Base-by-base conservation (phyloP, 1,140 invertebrate genomes). In the Macrosteles quadrilineatus region DNA sequence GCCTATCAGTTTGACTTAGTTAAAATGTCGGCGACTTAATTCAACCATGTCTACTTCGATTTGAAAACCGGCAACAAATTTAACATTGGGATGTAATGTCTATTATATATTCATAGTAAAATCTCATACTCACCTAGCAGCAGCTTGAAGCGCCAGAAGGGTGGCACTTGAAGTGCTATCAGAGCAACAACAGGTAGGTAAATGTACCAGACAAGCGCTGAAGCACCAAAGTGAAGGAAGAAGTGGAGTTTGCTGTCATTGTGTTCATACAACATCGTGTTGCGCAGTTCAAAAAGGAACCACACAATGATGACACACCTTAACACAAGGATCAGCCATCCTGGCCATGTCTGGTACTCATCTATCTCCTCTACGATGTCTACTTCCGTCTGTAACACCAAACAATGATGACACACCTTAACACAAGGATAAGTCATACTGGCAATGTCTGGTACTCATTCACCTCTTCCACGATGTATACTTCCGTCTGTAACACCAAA, bases 371-470 rank as follows among this genome's bases (percentile, higher is more conserved):
- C 94, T 75, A 98, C 95, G 50, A 96, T 94, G 81, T 98, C 94
- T 32, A 98, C 91, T 84, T 97, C 95, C 47, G 91, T 95, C 95
- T 97, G 78, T 23, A 88, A 80, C n/a, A 98, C 95, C 95, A 98
- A 45, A 94, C 82, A 94, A 98, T 98, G 72, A 98, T 95, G 21
- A 91, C 82, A 72, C 95, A 88, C 73, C 96, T 84, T 69, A 96
- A 88, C 21, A 91, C 88, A 0, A 98, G 85, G 45, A 96, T 95
- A 50, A 98, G 85, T 90, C 95, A 97, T 2, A 96, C 96, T 1
- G 96, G 95, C 91, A 93, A 96, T 6, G 96, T 98, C 82, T 98
- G 95, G 81, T 97, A 98, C 77, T 97, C 95, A 80, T 98, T 95
- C 65, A 96, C 94, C 77, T 98, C 95, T 80, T 96, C 94, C 75